A percentile compares a stretch with the other conserved stretches of the same genome.
Conservation (phyloP, 2,888 invertebrate species). For the Cephalotes varians region DNA sequence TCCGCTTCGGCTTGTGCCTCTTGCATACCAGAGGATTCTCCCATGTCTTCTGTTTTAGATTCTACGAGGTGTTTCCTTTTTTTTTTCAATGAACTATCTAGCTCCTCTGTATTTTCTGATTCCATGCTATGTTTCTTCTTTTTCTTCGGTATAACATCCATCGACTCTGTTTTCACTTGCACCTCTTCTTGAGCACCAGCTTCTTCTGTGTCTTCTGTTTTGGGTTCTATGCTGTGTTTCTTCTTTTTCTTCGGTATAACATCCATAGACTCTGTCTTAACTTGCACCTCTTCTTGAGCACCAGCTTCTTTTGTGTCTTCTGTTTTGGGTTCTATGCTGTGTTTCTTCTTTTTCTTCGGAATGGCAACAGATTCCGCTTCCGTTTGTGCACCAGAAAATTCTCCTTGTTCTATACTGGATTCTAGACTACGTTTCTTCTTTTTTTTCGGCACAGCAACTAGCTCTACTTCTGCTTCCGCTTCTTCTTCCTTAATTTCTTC, state of each 20-base stretch:
- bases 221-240: neutral
- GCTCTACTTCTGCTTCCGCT: slow-evolving; percentile 45
- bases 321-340: neutral
- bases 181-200: neutral
- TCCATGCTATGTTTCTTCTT: neutral
- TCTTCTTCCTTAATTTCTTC: slow-evolving; percentile 70
- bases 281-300: neutral
- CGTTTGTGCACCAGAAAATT: slow-evolving; percentile 21
- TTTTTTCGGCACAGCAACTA: slow-evolving; percentile 76
- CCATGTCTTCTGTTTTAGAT: neutral
- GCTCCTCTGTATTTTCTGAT: neutral
- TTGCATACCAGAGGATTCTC: slow-evolving; percentile 23
- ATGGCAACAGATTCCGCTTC: slow-evolving; percentile 4
- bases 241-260: slow-evolving; percentile 8
- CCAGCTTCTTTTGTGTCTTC: neutral
- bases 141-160: neutral
- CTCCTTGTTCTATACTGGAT: neutral
- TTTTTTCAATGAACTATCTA: neutral
- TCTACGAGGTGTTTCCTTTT: slow-evolving; percentile 24
- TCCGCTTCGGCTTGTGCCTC: slow-evolving; percentile 71
- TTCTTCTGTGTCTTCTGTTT: neutral
- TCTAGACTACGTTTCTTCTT: slow-evolving; percentile 62
- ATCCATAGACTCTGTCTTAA: neutral
- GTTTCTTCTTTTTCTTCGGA: slow-evolving; percentile 63
- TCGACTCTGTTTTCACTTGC: neutral